Evolutionary conservation across 1,140 invertebrate genomes (phyloP), one percentile per base, ranked within the genome.

Genomic region (Tribolium castaneum): DNA sequence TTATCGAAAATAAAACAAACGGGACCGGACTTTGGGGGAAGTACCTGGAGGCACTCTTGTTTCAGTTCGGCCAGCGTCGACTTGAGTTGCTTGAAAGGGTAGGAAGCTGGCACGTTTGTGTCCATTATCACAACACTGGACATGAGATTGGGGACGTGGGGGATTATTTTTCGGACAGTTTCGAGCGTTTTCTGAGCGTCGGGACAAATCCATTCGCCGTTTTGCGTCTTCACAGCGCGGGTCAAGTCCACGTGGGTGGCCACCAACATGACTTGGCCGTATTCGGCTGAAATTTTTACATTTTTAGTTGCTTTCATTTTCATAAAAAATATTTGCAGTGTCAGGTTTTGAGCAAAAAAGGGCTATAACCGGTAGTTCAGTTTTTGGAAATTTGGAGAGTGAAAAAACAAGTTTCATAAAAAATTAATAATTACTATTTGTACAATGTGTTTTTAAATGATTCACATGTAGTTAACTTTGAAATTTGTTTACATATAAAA

Each of bases 211-310:
- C 90, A 92, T 79, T 90, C 90, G 25, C 91, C 91, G 16, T 88
- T 86, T 25, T 87, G 82, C 51, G 89, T 90, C 79, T 88, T 89
- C 7, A 87, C 86, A 49, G 90, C 90, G 5, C 87, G 81, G 0
- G 88, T 87, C 3, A 85, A 81, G 82, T 93, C 92, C 9, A 92
- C 91, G 85, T 94, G 92, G 0, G 92, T 93, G 5, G 91, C 93
- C 3, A 94, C 87, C 19, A 94, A 84, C 10, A 92, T 85, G 3
- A 94, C 90, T 73, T 87, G 89, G 30, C 92, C 16, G 2, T 19
- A 19, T 19, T 19, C 16, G 16, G 16, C 16, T 19, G 16, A 19
- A 19, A 19, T 19, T 19, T 19, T 19, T 19, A 1, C 16, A 19
- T 19, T 19, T 19, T 19, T 19, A 19, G 16, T 2, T 1, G 16